A percentile compares a stretch with the other conserved stretches of the same genome.
Conservation (phyloP, 2,888 invertebrate genomes). For the Nowickia ferox region DNA sequence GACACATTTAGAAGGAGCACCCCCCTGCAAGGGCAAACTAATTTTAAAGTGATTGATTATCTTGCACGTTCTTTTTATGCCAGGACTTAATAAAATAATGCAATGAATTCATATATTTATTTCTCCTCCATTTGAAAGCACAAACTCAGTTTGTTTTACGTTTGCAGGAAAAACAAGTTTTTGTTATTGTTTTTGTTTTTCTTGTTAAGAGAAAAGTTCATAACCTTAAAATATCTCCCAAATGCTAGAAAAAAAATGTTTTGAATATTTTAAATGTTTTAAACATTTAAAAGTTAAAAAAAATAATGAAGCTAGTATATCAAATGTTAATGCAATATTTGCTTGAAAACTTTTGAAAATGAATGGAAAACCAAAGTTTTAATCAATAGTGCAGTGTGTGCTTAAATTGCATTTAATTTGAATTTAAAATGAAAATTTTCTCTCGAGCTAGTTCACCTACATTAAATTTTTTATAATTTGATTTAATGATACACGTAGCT, state of each 20-base stretch:
- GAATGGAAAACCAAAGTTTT: neutral
- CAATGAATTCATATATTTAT: neutral
- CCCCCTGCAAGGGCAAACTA: too few species aligned
- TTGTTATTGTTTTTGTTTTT: constrained; percentile 19
- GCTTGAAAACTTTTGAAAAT: neutral
- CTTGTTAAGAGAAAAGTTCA: constrained; percentile 39
- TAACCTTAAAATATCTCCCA: constrained; percentile 57
- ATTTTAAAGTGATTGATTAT: neutral
- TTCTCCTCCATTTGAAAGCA: neutral
- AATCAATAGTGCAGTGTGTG: neutral
- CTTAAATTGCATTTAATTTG: neutral
- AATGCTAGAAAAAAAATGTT: constrained; percentile 43
- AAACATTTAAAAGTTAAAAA: neutral
- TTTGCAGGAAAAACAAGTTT: neutral
- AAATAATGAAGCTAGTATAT: constrained; percentile 45
- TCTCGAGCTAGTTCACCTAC: too few species aligned
- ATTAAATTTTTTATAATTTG: neutral
- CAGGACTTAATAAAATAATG: neutral
- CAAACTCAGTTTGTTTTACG: neutral
- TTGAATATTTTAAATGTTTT: constrained; percentile 27
- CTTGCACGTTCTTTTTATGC: too few species aligned
- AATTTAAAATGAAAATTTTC: neutral
- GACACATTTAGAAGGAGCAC: too few species aligned
- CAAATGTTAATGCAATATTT: constrained; percentile 61
- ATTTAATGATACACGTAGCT: neutral